phyloP scores from a whole-genome alignment of 37 sponge, comb jelly and placozoan species.

The Beroe ovata region DNA sequence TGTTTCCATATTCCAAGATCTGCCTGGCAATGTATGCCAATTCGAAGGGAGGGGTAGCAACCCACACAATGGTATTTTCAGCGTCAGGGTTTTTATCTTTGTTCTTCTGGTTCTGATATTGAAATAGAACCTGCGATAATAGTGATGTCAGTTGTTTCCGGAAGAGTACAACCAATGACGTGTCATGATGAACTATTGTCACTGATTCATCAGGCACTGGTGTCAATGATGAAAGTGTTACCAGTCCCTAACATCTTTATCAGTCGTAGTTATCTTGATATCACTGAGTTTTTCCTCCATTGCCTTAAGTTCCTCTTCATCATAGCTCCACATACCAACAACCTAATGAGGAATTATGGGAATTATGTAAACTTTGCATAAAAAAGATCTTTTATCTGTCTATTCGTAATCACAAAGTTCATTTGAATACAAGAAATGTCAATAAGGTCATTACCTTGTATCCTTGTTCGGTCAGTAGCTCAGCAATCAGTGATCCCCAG shows the following conservation, averaged over 20 bases:
- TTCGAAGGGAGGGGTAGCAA: slow-evolving; percentile 22
- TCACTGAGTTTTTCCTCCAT: not conserved
- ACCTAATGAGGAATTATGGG: not conserved
- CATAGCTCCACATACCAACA: slow-evolving; percentile 53
- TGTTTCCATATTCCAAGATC: slow-evolving; percentile 4
- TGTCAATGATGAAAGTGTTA: too few relatives aligned
- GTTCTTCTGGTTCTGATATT: slow-evolving; percentile 16
- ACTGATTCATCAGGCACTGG: too few relatives aligned
- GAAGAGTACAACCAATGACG: too few relatives aligned
- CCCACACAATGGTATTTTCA: slow-evolving; percentile 36
- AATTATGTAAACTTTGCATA: too few relatives aligned
- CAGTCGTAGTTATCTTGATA: too few relatives aligned
- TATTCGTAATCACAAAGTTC: too few relatives aligned
- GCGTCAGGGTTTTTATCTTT: not conserved
- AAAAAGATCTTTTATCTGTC: too few relatives aligned
- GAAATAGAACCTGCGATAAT: not conserved
- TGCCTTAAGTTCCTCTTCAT: not conserved
- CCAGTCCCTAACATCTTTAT: too few relatives aligned
- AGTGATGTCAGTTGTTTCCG: too few relatives aligned
- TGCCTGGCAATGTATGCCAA: slow-evolving; percentile 17
- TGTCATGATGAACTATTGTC: too few relatives aligned
- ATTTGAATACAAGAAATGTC: too few relatives aligned
- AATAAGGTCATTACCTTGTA: slow-evolving; percentile 56
- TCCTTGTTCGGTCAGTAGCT: slow-evolving; percentile 8
- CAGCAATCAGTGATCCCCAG: slow-evolving; percentile 22